These are phyloP conservation scores for Hippocampus abdominalis DNA, from an alignment of 2,113 vertebrate genomes.

Conservation along the genomic window DNA sequence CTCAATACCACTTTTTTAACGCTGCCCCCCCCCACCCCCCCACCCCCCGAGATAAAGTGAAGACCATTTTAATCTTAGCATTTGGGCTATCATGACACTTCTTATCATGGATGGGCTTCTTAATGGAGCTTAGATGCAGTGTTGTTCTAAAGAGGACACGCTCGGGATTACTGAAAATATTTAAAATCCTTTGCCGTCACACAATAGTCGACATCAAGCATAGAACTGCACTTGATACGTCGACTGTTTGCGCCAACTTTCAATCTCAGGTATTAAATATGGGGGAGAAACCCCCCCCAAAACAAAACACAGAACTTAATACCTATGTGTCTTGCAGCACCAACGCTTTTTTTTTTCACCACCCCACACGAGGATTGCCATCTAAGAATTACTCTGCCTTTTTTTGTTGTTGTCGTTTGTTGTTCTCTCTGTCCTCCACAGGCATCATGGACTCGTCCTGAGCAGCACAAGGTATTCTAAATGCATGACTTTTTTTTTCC, in stretches of 20 bases:
- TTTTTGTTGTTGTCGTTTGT: conserved; percentile 78
- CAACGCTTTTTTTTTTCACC: conserved; percentile 27
- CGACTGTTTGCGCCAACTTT: conserved; percentile 26
- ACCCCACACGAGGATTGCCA: conserved; percentile 52
- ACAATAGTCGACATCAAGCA: conserved; percentile 14
- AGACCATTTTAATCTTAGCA: conserved; percentile 37
- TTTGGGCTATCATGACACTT: conserved; percentile 16
- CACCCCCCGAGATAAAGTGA: conserved; percentile 30
- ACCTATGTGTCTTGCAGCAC: conserved; percentile 44
- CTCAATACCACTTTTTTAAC: not conserved
- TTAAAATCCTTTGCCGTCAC: conserved; percentile 3
- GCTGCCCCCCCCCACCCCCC: conserved; percentile 3
- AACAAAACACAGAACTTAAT: conserved; percentile 14
- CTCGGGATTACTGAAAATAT: conserved; percentile 1
- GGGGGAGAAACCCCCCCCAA: not conserved
- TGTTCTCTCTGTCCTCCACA: conserved; percentile 90
- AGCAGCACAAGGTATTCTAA: conserved; percentile 96
- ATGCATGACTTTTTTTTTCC: conserved; percentile 69
- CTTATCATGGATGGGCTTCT: conserved; percentile 13
- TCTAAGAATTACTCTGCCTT: conserved; percentile 68
- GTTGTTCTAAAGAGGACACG: conserved; percentile 10
- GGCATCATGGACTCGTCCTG: conserved; percentile 98
- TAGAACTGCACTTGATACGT: conserved; percentile 1
- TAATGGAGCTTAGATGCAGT: conserved; percentile 2
- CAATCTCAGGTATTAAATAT: conserved; percentile 41